Evolutionary conservation across 2,113 vertebrate species (phyloP).

Genomic region (Onychostruthus taczanowskii): DNA sequence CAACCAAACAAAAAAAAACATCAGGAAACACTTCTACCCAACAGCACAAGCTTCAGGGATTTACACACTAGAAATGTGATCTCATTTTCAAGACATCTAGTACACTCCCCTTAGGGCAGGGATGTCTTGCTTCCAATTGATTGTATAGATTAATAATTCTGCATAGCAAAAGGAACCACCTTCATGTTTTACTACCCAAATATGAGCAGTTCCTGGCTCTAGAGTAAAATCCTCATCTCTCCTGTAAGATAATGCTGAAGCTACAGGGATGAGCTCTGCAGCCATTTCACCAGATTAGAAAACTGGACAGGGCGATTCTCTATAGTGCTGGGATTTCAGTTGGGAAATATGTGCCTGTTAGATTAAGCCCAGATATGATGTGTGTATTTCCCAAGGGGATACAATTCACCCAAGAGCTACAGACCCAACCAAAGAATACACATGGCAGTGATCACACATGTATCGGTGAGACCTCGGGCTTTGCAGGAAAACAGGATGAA

Average conservation of each 20-base stretch:
- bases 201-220: neutral
- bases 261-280: neutral
- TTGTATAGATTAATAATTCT: neutral
- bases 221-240: neutral
- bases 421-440: neutral
- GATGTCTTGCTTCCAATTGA: neutral
- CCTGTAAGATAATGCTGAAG: neutral
- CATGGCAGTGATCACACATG: rapidly evolving
- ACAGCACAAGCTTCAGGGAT: neutral
- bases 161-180: neutral
- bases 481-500: neutral
- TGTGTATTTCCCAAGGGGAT: neutral
- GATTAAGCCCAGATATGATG: neutral
- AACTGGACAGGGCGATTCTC: neutral
- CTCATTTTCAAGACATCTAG: neutral
- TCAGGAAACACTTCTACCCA: neutral
- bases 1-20: neutral
- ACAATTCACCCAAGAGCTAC: neutral
- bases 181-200: neutral
- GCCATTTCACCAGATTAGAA: neutral
- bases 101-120: neutral
- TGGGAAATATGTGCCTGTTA: neutral
- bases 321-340: neutral
- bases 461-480: rapidly evolving
- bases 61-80: neutral